Base-by-base conservation (phyloP, 2,888 invertebrate genomes). In the Rosalia funebris region DNA sequence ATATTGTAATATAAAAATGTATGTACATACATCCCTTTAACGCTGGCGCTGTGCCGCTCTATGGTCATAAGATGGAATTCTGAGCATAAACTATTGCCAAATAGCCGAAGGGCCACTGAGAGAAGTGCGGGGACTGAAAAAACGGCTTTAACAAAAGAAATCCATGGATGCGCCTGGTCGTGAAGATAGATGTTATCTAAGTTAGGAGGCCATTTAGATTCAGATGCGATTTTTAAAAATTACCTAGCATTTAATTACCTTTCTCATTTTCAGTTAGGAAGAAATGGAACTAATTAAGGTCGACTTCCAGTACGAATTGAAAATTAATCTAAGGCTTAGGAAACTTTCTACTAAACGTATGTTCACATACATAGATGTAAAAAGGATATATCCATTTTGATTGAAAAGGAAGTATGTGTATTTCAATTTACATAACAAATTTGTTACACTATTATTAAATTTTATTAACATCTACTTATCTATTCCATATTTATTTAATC, bases 131-230 rank as follows among this genome's bases (percentile, higher is more conserved):
- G 65, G 64, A 56, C 58, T 60, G 68, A 69, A 73, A 77, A 76
- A 77, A 75, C 77, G 74, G 76, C 74, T 70, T 70, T 69, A 72
- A 78, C 76, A 77, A 78, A 77, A 77, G 76, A 74, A 77, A 75
- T 75, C 71, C 72, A 74, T 73, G 71, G 75, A 77, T 75, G 74
- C 75, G 72, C 69, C 73, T 70, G 74, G 60, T 76, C 75, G 74
- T 75, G 71, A 76, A 76, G 72, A 75, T 72, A 75, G 75, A 76
- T 76, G 69, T 67, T 75, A 75, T 75, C 74, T 75, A 60, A 68
- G 62, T 68, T 68, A 71, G 71, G 70, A 71, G 69, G 73, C 72
- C 67, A 74, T 76, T 75, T 75, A 74, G 72, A 72, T 72, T 70
- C 70, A 69, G 68, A 71, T 65, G 56, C 57, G 73, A 73, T 75